Percentiles rank a stretch among this genome's conserved stretches.
Conservation (phyloP, 2,113 vertebrate species). For the Chitala chitala region DNA sequence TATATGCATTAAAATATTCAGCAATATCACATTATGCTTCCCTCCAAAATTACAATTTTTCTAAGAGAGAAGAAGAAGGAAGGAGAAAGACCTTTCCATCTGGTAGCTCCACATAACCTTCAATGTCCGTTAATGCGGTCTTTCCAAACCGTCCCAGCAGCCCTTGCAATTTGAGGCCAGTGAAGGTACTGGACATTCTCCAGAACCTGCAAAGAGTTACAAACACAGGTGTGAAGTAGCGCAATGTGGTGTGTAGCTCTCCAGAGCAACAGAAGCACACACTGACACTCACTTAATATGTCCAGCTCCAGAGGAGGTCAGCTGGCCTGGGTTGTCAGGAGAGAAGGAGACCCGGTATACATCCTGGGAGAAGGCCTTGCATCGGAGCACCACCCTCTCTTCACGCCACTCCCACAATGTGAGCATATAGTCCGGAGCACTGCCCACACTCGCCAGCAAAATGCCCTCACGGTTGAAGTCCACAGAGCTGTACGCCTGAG, state of each 20-base stretch:
- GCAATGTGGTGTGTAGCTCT: no score
- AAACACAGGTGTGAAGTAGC: not conserved
- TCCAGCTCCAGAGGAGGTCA: conserved; percentile 77
- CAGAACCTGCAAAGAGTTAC: conserved; percentile 73
- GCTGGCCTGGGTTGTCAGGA: conserved; percentile 70
- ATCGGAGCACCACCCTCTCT: conserved; percentile 73
- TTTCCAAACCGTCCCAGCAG: conserved; percentile 82
- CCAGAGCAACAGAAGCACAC: no score
- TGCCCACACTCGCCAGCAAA: conserved; percentile 78
- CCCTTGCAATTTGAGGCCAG: conserved; percentile 85
- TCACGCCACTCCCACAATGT: conserved; percentile 89
- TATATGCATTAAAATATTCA: not conserved
- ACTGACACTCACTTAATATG: conserved; percentile 79
- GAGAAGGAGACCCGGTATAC: conserved; percentile 84
- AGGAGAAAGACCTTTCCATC: conserved; percentile 76
- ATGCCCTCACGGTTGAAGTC: conserved; percentile 74
- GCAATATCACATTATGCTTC: no score
- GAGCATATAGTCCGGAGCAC: conserved; percentile 76
- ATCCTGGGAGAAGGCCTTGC: conserved; percentile 84
- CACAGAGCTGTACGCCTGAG: conserved; percentile 65
- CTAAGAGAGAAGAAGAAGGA: not conserved
- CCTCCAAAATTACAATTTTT: no score
- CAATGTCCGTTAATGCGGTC: conserved; percentile 75
- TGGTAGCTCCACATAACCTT: conserved; percentile 79
- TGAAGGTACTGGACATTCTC: conserved; percentile 82